Evolutionary conservation across 2,888 invertebrate species (phyloP), one percentile per base, ranked within the genome.

Genomic region (Venusia cambrica): DNA sequence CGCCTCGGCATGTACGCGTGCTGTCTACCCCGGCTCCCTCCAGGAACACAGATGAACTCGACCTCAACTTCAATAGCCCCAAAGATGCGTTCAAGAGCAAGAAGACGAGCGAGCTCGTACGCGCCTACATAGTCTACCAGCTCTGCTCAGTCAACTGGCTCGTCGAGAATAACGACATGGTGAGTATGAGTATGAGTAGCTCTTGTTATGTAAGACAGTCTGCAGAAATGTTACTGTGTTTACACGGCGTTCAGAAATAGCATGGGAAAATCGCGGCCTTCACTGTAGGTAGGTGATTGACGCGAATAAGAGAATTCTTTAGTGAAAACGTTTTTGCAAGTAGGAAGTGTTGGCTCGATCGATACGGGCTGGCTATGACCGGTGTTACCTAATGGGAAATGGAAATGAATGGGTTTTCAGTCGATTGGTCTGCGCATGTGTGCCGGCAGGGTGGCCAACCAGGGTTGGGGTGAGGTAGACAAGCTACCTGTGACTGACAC

Each of bases 81-180:
- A 89, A 92, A 60, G 96, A 97, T 54, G 95, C 98, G 11, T 99
- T 97, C 89, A 96, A 96, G 78, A 97, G 97, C 85, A 98, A 98
- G 89, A 96, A 95, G 58, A 97, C 95, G 53, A 92, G 90, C 87
- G 98, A 99, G 84, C 90, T 99, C 54, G 69, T 97, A 29, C 90
- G 98, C 51, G 97, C 97, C 18, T 94, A 96, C 73, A 62, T 97
- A 66, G 98, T 98, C 54, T 97, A 98, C 83, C 92, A 94, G 71
- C 88, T 98, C 73, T 98, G 98, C 84, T 94, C 96, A 36, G 89
- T 94, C 67, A 92, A 94, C 65, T 93, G 92, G 73, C 81, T 98
- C 54, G 98, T 98, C 52, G 94, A 97, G 72, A 92, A 98, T 87
- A 97, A 98, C 73, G 94, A 92, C 89, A 91, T 93, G 95, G 98